A percentile compares a stretch with the other conserved stretches of the same genome.
Conservation (phyloP, 2,797 vertebrate genomes). For the Hafferia zeledoni region DNA sequence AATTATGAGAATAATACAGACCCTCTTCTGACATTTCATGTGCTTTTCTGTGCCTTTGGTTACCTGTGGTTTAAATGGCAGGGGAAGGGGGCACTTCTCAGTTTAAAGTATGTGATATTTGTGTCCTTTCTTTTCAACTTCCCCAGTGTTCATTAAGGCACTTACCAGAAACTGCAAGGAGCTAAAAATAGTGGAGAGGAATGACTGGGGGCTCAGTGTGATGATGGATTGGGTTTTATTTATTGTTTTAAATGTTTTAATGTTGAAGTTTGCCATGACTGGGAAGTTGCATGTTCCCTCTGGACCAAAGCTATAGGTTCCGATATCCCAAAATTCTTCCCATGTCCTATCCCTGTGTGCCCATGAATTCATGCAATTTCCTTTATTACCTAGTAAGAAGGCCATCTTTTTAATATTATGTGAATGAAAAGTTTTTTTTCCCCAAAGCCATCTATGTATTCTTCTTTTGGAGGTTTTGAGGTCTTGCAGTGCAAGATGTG, state of each 20-base stretch:
- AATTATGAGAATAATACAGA: neutral
- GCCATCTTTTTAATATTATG: neutral
- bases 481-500: neutral
- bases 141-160: neutral
- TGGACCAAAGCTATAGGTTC: neutral
- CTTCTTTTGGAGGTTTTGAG: neutral
- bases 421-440: neutral
- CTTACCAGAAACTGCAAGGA: neutral
- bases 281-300: neutral
- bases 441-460: neutral
- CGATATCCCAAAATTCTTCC: neutral
- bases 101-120: neutral
- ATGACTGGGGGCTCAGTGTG: neutral
- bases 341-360: accelerated
- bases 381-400: neutral
- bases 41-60: neutral
- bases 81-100: neutral
- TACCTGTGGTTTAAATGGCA: neutral
- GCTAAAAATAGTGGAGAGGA: neutral
- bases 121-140: neutral
- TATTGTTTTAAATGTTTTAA: neutral
- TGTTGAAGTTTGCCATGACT: neutral
- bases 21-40: neutral
- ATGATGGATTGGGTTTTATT: neutral
- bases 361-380: neutral